phyloP scores from a whole-genome alignment of 2,797 vertebrate genomes.

The Cirrhinus molitorella region DNA sequence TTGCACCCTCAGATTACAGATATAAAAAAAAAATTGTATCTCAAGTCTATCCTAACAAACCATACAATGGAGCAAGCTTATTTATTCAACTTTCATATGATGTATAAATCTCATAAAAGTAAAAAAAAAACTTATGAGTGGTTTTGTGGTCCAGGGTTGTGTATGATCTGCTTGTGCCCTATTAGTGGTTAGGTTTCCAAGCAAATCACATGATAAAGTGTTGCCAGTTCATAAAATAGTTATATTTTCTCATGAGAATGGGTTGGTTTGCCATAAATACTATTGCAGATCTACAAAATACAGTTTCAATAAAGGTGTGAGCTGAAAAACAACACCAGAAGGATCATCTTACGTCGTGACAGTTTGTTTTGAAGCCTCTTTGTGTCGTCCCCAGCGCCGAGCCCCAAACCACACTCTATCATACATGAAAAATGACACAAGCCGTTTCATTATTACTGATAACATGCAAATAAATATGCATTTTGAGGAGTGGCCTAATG shows the following conservation, averaged over 20 bases:
- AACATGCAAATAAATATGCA: constrained; percentile 75
- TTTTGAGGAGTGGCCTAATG: constrained; percentile 96
- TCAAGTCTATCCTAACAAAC: no score
- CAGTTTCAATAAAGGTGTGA: background rate
- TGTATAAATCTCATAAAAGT: no score
- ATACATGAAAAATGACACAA: constrained; percentile 30
- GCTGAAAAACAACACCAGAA: background rate
- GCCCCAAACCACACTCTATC: constrained; percentile 22
- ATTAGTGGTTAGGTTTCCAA: background rate
- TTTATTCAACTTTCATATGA: no score
- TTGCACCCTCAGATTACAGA: no score
- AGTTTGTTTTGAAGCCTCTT: background rate
- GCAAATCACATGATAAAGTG: background rate
- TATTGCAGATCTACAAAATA: background rate
- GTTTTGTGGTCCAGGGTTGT: no score
- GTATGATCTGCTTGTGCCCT: background rate
- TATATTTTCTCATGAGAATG: background rate
- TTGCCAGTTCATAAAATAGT: background rate
- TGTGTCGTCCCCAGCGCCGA: background rate
- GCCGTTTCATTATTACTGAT: constrained; percentile 37
- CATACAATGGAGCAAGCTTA: no score
- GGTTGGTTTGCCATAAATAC: background rate
- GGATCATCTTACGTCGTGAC: background rate
- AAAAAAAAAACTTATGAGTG: no score
- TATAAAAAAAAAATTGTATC: no score